These are phyloP conservation scores for Mimumesa dahlbomi DNA, from an alignment of 2,888 invertebrate species.

Conservation along the genomic window DNA sequence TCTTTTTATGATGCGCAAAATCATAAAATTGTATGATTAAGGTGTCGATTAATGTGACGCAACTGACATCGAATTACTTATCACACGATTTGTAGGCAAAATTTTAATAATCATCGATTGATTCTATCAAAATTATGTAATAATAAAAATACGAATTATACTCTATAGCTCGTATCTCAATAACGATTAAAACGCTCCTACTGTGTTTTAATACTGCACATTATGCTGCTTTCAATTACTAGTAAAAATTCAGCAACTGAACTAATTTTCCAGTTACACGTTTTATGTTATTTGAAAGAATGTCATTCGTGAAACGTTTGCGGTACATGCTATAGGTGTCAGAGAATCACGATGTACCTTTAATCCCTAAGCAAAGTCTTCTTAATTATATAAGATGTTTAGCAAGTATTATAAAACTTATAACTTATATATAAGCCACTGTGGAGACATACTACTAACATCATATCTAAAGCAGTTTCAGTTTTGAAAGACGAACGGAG, in stretches of 20 bases:
- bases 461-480: conserved; percentile 46
- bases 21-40: too few relatives aligned
- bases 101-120: too few relatives aligned
- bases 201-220: too few relatives aligned
- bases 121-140: too few relatives aligned
- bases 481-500: conserved; percentile 36
- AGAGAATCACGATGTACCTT: conserved; percentile 5
- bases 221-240: too few relatives aligned
- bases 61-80: too few relatives aligned
- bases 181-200: too few relatives aligned
- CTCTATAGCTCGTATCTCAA: too few relatives aligned
- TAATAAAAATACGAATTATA: too few relatives aligned
- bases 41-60: too few relatives aligned
- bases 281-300: neutral
- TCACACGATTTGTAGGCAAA: too few relatives aligned
- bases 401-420: neutral
- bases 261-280: neutral
- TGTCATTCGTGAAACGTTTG: neutral
- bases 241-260: neutral
- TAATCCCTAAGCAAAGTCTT: conserved; percentile 2
- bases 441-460: conserved; percentile 33
- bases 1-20: too few relatives aligned
- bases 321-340: conserved; percentile 6
- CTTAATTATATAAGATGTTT: neutral
- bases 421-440: conserved; percentile 20